Percentiles rank a stretch among this genome's conserved stretches.
Evolutionary conservation across 2,113 vertebrate genomes (phyloP).

Genomic region (Pedetes capensis): DNA sequence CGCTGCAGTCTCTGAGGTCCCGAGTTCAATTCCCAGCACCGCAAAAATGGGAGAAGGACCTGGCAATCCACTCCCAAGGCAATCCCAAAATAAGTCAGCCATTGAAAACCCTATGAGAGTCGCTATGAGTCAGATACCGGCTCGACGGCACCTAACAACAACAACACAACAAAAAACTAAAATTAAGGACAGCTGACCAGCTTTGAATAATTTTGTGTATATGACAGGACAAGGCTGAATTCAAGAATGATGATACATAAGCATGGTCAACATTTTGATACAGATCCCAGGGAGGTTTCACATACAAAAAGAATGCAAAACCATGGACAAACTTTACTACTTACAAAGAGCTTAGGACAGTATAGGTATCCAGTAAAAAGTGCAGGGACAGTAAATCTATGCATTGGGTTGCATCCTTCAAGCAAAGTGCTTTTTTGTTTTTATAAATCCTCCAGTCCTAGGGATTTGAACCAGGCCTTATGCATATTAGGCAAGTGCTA

Average conservation of each 20-base stretch:
- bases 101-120: no score
- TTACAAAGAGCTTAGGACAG: neutral
- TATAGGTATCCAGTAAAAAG: neutral
- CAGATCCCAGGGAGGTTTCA: neutral
- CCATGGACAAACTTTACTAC: neutral
- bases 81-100: no score
- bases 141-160: no score
- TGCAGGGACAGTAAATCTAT: neutral
- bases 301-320: neutral
- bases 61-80: no score
- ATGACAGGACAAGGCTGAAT: neutral
- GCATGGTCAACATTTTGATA: conserved; percentile 1
- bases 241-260: neutral
- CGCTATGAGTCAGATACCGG: no score
- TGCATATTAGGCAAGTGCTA: no score
- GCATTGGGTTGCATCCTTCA: neutral
- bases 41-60: no score
- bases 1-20: no score
- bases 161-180: neutral
- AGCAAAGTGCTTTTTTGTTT: neutral
- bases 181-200: neutral
- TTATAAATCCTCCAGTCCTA: no score
- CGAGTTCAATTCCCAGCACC: no score
- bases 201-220: neutral
- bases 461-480: no score